Base-by-base conservation (phyloP, 2,797 vertebrate species). In the Cryptoprocta ferox region DNA sequence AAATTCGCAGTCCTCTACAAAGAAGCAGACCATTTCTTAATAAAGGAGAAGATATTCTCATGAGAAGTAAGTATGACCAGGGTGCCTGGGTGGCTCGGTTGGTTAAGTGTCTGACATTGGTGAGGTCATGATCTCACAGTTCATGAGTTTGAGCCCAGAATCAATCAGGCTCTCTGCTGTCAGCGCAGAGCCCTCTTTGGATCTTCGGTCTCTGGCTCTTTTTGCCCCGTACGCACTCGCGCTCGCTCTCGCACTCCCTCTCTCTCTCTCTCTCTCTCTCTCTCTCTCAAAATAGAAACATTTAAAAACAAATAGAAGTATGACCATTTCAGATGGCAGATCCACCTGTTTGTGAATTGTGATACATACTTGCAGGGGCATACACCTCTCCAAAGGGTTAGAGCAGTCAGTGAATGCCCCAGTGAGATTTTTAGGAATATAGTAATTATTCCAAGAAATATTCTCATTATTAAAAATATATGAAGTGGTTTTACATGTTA, bases 371-470 rank as follows among this genome's bases (percentile, higher is more conserved):
- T 87, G 6, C 9, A 71, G 63, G 19, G 28, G 7, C 10, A 19
- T 35, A 71, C 1, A 81, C 15, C 6, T 87, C 63, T 63, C 76
- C 76, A 86, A 83, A 89, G 48, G 5, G 5, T 92, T 78, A 53
- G 53, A 82, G 70, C 21, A 81, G 30, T 53, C 39, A n/a, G 0
- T 39, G 50, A 68, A 65, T 91, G 16, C 28, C n/a, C 65, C 45
- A 61, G 6, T 76, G 48, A 96, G n/a, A 11, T 95, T 83, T 70
- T 68, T 76, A 68, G 71, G 59, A 56, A 83, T 66, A 75, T 83
- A 66, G 35, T 82, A 50, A 78, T 65, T 94, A 21, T 78, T 93
- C 63, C 15, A 92, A 94, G 88, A 90, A 87, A 88, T 91, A 86
- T 24, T 79, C 39, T 65, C 87, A 26, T 76, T 79, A 3, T 85